Evolutionary conservation across 2,888 invertebrate genomes (phyloP).

Genomic region (Thymelicus sylvestris): DNA sequence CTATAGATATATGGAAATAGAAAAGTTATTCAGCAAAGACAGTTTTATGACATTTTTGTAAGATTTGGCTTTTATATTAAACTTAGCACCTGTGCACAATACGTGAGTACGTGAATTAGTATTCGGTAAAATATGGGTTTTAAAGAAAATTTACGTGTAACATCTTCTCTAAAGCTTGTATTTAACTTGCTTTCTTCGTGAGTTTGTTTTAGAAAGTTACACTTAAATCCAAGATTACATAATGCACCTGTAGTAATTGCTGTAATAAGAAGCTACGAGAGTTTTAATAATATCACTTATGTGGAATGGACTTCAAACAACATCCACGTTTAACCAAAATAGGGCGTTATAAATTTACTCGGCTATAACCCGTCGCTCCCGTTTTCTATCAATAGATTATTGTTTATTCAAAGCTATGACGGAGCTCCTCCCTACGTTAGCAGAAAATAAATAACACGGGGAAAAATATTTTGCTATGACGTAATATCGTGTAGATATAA

Average conservation of each 20-base stretch:
- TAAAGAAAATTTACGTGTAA: background rate
- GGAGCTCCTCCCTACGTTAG: background rate
- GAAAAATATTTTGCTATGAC: background rate
- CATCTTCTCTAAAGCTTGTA: background rate
- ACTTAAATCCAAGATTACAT: too few relatives aligned
- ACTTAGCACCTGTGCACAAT: background rate
- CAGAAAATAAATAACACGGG: background rate
- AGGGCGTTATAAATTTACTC: slow-evolving; percentile 9
- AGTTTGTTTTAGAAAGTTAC: too few relatives aligned
- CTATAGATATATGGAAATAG: too few relatives aligned
- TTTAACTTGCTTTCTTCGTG: background rate
- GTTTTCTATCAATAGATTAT: slow-evolving; percentile 12
- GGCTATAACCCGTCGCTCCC: background rate
- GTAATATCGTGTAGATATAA: background rate
- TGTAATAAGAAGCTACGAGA: background rate
- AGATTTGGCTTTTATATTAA: slow-evolving; percentile 4
- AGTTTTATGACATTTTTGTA: background rate
- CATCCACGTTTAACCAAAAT: background rate
- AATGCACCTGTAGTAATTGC: too few relatives aligned
- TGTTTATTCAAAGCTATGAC: slow-evolving; percentile 6
- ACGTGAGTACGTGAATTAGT: background rate
- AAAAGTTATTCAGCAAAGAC: background rate
- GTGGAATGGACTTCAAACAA: background rate
- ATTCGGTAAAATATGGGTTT: background rate
- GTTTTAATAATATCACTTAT: background rate